Evolutionary conservation across 2,113 vertebrate genomes (phyloP), one percentile per base, ranked within the genome.

Genomic region (Chascanopsetta lugubris): DNA sequence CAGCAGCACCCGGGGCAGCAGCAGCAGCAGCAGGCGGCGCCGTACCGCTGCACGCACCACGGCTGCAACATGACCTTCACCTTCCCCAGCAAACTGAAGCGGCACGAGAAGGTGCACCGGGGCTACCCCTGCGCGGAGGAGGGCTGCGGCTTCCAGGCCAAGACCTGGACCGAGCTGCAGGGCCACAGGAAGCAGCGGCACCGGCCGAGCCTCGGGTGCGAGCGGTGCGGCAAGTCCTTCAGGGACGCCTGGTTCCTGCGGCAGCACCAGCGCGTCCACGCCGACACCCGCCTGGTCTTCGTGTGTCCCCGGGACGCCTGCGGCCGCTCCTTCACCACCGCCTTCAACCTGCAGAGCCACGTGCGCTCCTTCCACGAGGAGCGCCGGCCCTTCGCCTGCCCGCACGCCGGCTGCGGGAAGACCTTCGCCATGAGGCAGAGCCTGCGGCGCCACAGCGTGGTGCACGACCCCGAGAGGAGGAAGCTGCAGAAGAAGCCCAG

Each of bases 321-420:
- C 11, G 72, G 62, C 2, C 86, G 96, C n/a, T 94, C 96, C 0
- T 99, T 95, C 80, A 98, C 95, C 6, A 97, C 94, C 0, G 0
- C 82, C 5, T 99, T 96, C 76, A 98, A 96, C 72, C 93, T 99
- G 72, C 94, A 95, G 87, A 95, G 90, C 83, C 97, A 99, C 65
- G 92, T 99, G 29, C 61, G 91, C 10, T 94, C 96, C 10, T 97
- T 96, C 75, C 97, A 99, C 0, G 94, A 98, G 55, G 91, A 93
- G 36, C 32, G 75, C 77, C 91, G 85, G 1, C 85, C 92, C 0
- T 97, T 95, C 56, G 13, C 60, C 34, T 99, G 97, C 74, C 63
- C 91, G 2, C 86, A 94, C 0, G 40, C 88, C 0, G 92, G 90
- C 76, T 99, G 97, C 30, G 89, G 90, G 18, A 96, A 89, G 77